Conservation (phyloP, 2,113 vertebrate species). For the Natator depressus region DNA sequence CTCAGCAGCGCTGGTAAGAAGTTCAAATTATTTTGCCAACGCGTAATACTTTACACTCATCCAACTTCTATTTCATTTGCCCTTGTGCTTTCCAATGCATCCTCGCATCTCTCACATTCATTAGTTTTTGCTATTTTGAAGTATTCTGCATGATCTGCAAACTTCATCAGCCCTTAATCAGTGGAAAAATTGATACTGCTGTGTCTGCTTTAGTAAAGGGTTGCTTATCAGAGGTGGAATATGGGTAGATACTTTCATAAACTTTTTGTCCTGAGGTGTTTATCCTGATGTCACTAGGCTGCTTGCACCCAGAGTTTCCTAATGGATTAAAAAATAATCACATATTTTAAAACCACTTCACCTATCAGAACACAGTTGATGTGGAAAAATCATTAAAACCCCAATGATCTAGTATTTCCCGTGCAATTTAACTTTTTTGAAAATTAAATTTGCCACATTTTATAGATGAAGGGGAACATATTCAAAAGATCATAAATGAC, state of each 20-base stretch:
- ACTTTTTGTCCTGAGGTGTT: neutral
- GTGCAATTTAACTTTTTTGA: neutral
- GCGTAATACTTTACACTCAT: accelerated
- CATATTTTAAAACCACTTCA: neutral
- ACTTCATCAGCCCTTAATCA: neutral
- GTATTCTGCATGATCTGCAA: neutral
- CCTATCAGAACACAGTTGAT: neutral
- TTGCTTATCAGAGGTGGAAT: conserved; percentile 12
- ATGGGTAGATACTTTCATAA: conserved; percentile 41
- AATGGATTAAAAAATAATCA: neutral
- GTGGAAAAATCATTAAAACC: neutral
- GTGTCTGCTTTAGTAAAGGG: neutral
- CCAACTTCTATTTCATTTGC: neutral
- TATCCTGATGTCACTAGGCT: neutral
- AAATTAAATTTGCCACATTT: neutral
- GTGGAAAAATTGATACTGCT: neutral
- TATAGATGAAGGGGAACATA: neutral
- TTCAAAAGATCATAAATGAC: neutral
- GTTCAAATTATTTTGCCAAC: neutral
- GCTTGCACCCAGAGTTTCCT: neutral
- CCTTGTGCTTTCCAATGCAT: neutral
- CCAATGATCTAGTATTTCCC: neutral
- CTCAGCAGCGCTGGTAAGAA: neutral
- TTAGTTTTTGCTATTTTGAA: neutral
- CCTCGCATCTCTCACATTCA: neutral